These are phyloP conservation scores for Hipparchia semele DNA, from an alignment of 2,888 invertebrate genomes.

Conservation along the genomic window DNA sequence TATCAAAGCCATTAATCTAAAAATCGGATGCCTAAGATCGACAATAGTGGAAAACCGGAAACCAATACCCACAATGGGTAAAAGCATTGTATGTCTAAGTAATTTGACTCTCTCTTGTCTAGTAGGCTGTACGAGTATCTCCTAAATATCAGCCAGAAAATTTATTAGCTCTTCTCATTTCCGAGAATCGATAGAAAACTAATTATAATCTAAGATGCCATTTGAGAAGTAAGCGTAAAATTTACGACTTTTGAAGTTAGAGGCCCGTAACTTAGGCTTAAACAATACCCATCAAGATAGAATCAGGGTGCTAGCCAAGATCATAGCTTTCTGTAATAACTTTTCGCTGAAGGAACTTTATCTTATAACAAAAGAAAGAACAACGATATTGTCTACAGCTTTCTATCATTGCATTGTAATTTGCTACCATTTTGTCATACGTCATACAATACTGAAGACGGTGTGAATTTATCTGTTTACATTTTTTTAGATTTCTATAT, in stretches of 20 bases:
- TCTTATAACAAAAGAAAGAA: neutral
- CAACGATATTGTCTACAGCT: neutral
- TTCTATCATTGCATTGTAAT: too few relatives aligned
- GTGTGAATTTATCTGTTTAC: too few relatives aligned
- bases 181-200: constrained; percentile 34
- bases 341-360: neutral
- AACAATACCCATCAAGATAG: constrained; percentile 23
- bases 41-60: too few relatives aligned
- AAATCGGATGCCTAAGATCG: too few relatives aligned
- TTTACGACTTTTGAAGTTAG: constrained; percentile 45
- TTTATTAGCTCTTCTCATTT: constrained; percentile 26
- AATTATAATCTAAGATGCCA: constrained; percentile 30
- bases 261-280: constrained; percentile 7
- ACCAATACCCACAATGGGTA: too few relatives aligned
- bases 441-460: too few relatives aligned
- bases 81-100: too few relatives aligned
- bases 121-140: neutral
- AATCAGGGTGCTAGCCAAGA: neutral
- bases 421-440: too few relatives aligned
- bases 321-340: neutral
- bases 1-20: too few relatives aligned
- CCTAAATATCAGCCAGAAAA: constrained; percentile 1
- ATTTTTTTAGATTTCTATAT: too few relatives aligned
- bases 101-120: too few relatives aligned
- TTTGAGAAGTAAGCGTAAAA: constrained; percentile 41